phyloP scores from a whole-genome alignment of 2,888 invertebrate genomes.

The Nipponacmea schrenckii region DNA sequence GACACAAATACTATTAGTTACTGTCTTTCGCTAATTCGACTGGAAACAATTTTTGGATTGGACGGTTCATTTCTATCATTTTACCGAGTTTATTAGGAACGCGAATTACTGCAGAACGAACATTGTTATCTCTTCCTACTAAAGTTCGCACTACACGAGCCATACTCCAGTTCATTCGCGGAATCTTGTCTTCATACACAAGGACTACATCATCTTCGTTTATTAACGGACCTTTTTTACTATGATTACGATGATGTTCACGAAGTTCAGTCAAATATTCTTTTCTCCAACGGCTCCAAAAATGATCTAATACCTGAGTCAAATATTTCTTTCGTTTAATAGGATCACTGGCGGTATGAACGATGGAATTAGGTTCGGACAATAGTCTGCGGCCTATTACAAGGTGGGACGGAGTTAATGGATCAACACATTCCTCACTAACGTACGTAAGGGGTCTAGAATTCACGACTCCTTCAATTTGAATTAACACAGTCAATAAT shows the following conservation, averaged over 20 bases:
- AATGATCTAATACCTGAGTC: background rate
- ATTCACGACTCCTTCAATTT: no score
- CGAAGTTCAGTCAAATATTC: background rate
- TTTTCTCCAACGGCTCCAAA: background rate
- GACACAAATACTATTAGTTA: background rate
- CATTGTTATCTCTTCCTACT: background rate
- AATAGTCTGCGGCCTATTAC: no score
- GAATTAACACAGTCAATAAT: no score
- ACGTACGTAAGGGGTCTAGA: no score
- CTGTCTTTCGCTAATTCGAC: background rate
- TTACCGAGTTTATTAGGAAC: constrained; percentile 5
- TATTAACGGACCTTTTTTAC: background rate
- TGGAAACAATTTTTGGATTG: constrained; percentile 1
- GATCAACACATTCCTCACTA: no score
- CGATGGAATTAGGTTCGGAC: no score
- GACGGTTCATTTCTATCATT: constrained; percentile 1
- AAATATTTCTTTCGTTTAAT: background rate
- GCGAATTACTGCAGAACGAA: background rate
- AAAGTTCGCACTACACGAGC: background rate
- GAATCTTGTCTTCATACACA: background rate
- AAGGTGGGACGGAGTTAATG: no score
- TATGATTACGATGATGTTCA: background rate
- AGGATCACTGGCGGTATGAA: background rate
- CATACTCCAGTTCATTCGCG: constrained; percentile 1
- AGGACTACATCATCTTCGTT: background rate